Conservation (phyloP, 2,888 invertebrate genomes). For the Onthophagus sagittarius region DNA sequence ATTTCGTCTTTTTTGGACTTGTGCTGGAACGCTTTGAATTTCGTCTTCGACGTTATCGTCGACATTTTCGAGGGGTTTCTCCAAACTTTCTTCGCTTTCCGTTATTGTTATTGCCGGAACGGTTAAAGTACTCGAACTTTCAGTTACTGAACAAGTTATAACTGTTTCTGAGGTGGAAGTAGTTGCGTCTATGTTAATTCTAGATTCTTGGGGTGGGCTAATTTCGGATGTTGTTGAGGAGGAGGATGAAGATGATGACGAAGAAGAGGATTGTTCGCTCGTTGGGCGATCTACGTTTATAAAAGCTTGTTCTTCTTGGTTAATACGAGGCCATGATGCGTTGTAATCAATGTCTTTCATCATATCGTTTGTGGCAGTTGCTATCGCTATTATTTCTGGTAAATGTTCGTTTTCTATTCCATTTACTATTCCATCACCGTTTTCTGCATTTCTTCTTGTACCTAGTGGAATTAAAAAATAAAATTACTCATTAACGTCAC, state of each 20-base stretch:
- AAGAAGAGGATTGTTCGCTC: background rate
- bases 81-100: conserved; percentile 22
- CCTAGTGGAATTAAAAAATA: background rate
- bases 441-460: conserved; percentile 61
- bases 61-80: background rate
- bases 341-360: conserved; percentile 58
- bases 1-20: conserved; percentile 37
- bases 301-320: conserved; percentile 16
- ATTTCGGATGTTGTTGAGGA: background rate
- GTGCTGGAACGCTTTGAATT: conserved; percentile 35
- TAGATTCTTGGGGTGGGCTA: conserved; percentile 24
- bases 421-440: conserved; percentile 62
- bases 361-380: conserved; percentile 52
- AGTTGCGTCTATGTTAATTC: conserved; percentile 24
- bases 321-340: conserved; percentile 37
- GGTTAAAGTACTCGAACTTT: conserved; percentile 37
- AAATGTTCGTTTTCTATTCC: conserved; percentile 57
- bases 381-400: conserved; percentile 40
- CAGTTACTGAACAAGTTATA: conserved; percentile 31
- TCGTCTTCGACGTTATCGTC: conserved; percentile 29
- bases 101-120: conserved; percentile 34
- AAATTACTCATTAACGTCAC: no score
- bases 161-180: conserved; percentile 30
- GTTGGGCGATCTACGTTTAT: conserved; percentile 6
- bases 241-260: no score